These are phyloP conservation scores for Agrotis clavis DNA, from an alignment of 2,888 invertebrate genomes.

Conservation along the genomic window DNA sequence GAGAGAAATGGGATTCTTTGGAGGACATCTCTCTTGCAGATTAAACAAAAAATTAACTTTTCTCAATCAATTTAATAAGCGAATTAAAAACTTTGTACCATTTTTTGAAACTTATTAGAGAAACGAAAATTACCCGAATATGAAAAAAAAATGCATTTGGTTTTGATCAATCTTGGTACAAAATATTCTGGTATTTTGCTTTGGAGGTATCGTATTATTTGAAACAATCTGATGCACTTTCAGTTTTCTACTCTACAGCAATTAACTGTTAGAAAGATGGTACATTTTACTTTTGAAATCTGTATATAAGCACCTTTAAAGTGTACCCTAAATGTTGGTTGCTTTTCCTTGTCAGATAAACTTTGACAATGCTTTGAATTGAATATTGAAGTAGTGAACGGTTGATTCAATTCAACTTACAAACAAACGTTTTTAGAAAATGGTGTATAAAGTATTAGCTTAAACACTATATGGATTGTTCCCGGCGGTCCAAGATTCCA, in stretches of 20 bases:
- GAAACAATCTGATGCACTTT: neutral
- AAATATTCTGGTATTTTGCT: neutral
- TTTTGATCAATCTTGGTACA: neutral
- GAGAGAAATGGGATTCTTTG: too few species aligned
- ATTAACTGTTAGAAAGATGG: neutral
- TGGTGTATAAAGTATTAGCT: neutral
- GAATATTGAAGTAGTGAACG: slow-evolving; percentile 37
- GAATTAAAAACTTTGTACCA: too few species aligned
- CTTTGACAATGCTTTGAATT: slow-evolving; percentile 52
- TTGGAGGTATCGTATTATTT: neutral
- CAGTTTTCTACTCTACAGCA: neutral
- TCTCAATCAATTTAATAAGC: too few species aligned
- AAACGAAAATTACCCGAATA: too few species aligned
- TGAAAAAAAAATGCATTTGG: too few species aligned
- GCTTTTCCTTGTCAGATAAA: slow-evolving; percentile 58
- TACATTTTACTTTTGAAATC: neutral
- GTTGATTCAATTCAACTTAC: slow-evolving; percentile 11
- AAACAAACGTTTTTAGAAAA: slow-evolving; percentile 31
- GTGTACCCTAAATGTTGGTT: slow-evolving; percentile 44
- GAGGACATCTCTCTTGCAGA: too few species aligned
- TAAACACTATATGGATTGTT: too few species aligned
- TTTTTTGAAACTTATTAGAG: too few species aligned
- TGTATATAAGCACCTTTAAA: slow-evolving; percentile 35
- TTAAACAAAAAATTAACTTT: too few species aligned
- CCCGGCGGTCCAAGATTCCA: too few species aligned